Percentiles rank a stretch among this genome's conserved stretches.
Conservation (phyloP, 2,113 vertebrate genomes). For the Nipponia nippon region DNA sequence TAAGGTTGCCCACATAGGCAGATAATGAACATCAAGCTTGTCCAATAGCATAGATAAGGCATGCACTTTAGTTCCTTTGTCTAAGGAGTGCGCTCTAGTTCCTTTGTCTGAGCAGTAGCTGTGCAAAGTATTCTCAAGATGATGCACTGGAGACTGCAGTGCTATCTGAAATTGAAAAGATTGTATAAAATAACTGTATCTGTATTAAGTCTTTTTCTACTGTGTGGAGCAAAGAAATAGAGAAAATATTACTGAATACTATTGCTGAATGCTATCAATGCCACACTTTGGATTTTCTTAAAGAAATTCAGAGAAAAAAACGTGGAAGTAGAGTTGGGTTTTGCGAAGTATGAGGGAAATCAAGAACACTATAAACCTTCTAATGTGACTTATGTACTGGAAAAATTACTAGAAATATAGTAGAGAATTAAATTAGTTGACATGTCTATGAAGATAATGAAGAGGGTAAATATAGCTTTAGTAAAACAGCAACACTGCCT, state of each 20-base stretch:
- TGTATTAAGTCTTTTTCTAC: not conserved
- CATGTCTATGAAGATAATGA: not conserved
- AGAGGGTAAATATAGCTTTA: not conserved
- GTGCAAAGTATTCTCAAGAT: not conserved
- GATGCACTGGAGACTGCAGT: not conserved
- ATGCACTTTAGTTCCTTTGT: not conserved
- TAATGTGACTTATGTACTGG: not conserved
- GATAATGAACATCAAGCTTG: not conserved
- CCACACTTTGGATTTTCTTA: not conserved
- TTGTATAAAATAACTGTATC: not conserved
- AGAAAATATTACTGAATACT: not conserved
- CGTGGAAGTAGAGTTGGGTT: not conserved
- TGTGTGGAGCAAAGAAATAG: not conserved
- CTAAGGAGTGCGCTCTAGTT: rapidly evolving
- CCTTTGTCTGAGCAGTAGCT: not conserved
- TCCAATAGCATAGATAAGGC: not conserved
- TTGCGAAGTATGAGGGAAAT: not conserved
- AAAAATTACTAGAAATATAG: not conserved
- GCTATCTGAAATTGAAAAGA: not conserved
- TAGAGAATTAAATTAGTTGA: not conserved
- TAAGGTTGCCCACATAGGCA: not conserved
- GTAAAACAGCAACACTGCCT: not conserved
- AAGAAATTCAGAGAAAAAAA: not conserved
- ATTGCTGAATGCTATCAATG: not conserved
- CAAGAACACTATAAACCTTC: not conserved